Evolutionary conservation across 2,888 invertebrate species (phyloP).

Genomic region (Caenorhabditis auriculariae): DNA sequence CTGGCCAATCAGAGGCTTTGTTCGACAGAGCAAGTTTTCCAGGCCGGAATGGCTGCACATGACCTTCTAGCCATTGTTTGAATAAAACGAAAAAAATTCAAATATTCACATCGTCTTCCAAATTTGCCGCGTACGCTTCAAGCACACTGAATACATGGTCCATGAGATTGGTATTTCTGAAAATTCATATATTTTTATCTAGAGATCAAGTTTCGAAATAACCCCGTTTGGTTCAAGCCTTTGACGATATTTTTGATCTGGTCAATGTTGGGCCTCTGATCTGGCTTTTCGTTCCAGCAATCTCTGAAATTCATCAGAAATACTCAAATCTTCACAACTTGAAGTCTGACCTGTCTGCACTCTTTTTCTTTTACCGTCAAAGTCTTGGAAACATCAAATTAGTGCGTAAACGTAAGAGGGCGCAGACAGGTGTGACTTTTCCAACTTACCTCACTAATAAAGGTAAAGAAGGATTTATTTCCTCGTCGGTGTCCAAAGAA

Average conservation of each 20-base stretch:
- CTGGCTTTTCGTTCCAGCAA: slow-evolving; percentile 41
- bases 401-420: too few species aligned
- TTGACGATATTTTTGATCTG: slow-evolving; percentile 8
- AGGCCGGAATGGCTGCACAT: too few species aligned
- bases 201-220: too few species aligned
- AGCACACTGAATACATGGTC: slow-evolving; percentile 53
- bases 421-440: too few species aligned
- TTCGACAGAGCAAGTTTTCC: too few species aligned
- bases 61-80: too few species aligned
- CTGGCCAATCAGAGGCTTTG: too few species aligned
- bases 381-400: too few species aligned
- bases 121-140: slow-evolving; percentile 44
- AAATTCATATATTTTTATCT: slow-evolving; percentile 7
- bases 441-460: slow-evolving; percentile 3
- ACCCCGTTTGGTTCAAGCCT: slow-evolving; percentile 18
- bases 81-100: too few species aligned
- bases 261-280: slow-evolving; percentile 39
- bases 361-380: too few species aligned
- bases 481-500: slow-evolving; percentile 12
- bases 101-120: slow-evolving; percentile 50
- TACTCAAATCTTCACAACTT: not conserved
- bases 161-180: slow-evolving; percentile 47
- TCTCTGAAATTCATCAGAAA: slow-evolving; percentile 18
- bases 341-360: not conserved
- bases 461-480: slow-evolving; percentile 20